phyloP scores from a whole-genome alignment of 2,797 vertebrate genomes.

The Acanthurus lineatus region DNA sequence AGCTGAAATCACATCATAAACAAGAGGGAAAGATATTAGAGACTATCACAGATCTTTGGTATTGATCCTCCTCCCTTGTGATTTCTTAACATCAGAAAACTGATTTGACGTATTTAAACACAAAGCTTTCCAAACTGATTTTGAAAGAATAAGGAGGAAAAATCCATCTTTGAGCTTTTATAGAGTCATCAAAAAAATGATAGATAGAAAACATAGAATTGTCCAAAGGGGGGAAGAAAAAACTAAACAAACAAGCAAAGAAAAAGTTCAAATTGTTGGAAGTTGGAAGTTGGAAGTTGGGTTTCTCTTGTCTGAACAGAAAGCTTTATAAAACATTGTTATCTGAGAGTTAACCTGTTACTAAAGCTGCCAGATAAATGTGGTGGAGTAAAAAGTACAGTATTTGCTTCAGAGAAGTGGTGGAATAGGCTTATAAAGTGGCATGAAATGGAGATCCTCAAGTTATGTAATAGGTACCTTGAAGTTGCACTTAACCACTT shows the following conservation, averaged over 20 bases:
- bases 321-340: too few relatives aligned
- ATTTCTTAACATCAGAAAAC: not conserved
- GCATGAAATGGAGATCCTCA: too few relatives aligned
- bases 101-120: not conserved
- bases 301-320: not conserved
- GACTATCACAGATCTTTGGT: constrained; percentile 12
- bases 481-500: too few relatives aligned
- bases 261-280: too few relatives aligned
- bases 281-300: too few relatives aligned
- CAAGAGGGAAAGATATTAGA: constrained; percentile 1
- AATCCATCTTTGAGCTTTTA: not conserved
- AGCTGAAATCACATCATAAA: constrained; percentile 31
- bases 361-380: too few relatives aligned
- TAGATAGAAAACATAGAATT: not conserved
- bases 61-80: constrained; percentile 1
- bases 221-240: not conserved
- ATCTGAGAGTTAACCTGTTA: too few relatives aligned
- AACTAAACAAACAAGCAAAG: not conserved
- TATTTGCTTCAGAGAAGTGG: too few relatives aligned
- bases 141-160: not conserved
- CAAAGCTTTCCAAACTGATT: not conserved
- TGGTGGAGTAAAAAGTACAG: too few relatives aligned
- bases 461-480: too few relatives aligned
- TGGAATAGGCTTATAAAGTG: too few relatives aligned
- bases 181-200: not conserved